A percentile compares a stretch with the other conserved stretches of the same genome.
Conservation (phyloP, 1,140 invertebrate genomes). For the Nephotettix cincticeps region DNA sequence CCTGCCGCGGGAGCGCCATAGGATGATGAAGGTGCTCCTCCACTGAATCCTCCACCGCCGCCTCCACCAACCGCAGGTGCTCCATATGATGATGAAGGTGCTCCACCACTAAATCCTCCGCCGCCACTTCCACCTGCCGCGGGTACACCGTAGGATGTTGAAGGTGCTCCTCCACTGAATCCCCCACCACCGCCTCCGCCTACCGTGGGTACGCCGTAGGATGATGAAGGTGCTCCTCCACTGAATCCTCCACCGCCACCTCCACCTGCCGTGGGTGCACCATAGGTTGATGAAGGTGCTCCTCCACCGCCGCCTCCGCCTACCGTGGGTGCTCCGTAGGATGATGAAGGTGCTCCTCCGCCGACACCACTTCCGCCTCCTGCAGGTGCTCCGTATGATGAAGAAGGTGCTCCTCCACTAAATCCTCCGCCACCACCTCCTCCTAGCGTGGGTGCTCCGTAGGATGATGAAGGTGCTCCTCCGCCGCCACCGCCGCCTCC, state of each 20-base stretch:
- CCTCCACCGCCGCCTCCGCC: neutral
- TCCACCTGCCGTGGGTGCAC: constrained; percentile 28
- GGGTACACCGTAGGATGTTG: constrained; percentile 28
- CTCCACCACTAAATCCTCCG: constrained; percentile 18
- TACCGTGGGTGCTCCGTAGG: neutral
- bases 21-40: constrained; percentile 20
- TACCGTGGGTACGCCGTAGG: constrained; percentile 28
- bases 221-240: constrained; percentile 28
- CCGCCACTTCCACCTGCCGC: constrained; percentile 20
- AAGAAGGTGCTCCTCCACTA: constrained; percentile 19
- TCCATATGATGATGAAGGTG: constrained; percentile 29
- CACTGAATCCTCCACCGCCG: neutral
- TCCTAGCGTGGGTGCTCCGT: constrained; percentile 13
- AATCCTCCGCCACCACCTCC: neutral
- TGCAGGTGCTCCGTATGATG: neutral
- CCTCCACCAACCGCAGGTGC: constrained; percentile 17
- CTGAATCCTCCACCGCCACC: neutral
- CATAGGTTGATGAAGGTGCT: constrained; percentile 33
- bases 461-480: constrained; percentile 21
- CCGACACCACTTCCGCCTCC: neutral
- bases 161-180: neutral
- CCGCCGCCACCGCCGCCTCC: neutral
- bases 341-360: constrained; percentile 6
- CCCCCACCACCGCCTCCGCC: neutral
- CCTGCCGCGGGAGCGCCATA: constrained; percentile 6